These are phyloP conservation scores for Chamaetylas fuelleborni DNA, from an alignment of 2,113 vertebrate species.

Conservation along the genomic window DNA sequence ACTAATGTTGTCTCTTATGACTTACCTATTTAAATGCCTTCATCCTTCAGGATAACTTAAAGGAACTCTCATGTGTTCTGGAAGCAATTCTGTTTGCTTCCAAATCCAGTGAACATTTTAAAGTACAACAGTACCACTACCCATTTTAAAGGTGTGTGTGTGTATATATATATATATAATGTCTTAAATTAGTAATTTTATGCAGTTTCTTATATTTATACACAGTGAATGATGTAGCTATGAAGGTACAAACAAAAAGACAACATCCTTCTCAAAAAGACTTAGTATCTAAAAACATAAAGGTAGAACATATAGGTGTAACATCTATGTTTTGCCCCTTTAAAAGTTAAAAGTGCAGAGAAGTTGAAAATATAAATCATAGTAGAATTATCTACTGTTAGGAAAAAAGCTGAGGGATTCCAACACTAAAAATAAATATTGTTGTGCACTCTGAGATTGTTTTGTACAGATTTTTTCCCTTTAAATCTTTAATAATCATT, in stretches of 20 bases:
- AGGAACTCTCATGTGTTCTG: neutral
- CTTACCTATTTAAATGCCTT: neutral
- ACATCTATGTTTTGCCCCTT: neutral
- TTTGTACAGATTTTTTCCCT: neutral
- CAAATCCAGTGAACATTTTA: neutral
- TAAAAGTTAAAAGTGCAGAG: neutral
- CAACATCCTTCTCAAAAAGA: neutral
- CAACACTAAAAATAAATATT: neutral
- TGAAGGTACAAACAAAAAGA: neutral
- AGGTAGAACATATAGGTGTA: neutral
- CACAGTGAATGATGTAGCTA: neutral
- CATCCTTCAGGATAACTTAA: neutral
- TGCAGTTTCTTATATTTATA: neutral
- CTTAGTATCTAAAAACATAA: neutral
- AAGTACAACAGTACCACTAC: neutral
- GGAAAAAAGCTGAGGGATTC: neutral
- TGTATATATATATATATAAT: too few species aligned
- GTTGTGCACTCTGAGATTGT: neutral
- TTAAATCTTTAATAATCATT: neutral
- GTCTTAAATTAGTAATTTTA: neutral
- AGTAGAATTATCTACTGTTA: neutral
- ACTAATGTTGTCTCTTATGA: neutral
- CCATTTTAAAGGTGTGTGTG: neutral
- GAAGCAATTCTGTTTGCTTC: neutral
- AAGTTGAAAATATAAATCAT: neutral